Evolutionary conservation across 1,140 invertebrate genomes (phyloP).

Genomic region (Heliconius himera): DNA sequence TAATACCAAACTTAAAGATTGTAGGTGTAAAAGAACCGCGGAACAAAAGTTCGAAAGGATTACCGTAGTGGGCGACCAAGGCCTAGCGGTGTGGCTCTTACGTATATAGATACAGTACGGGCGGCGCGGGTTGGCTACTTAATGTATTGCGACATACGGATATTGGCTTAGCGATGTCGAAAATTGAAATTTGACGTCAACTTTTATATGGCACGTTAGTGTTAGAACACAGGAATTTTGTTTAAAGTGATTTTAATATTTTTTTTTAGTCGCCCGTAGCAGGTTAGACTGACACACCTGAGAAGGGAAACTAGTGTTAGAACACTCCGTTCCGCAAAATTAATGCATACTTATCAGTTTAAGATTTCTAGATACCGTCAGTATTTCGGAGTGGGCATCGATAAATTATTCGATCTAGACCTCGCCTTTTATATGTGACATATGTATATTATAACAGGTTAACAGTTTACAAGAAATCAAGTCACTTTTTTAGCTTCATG

Average conservation of each 20-base stretch:
- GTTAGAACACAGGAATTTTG: neutral
- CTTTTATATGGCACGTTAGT: neutral
- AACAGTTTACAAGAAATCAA: too few species aligned
- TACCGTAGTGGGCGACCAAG: slow-evolving; percentile 48
- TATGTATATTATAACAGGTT: neutral
- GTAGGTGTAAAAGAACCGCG: slow-evolving; percentile 43
- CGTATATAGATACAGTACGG: neutral
- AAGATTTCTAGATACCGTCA: neutral
- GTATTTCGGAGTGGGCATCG: neutral
- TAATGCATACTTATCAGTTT: neutral
- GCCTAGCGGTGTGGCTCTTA: slow-evolving; percentile 20
- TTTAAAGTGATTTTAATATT: neutral
- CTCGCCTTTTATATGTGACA: neutral
- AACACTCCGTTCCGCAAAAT: neutral
- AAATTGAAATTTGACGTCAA: slow-evolving; percentile 25
- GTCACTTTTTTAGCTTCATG: too few species aligned
- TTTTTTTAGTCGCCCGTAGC: too few species aligned
- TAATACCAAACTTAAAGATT: neutral
- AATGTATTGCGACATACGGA: slow-evolving; percentile 47
- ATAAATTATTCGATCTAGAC: neutral
- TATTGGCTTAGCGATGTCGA: slow-evolving; percentile 49
- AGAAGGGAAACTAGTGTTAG: too few species aligned
- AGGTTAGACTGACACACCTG: too few species aligned
- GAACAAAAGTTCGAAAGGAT: slow-evolving; percentile 52
- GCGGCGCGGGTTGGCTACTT: neutral